Percentiles rank a stretch among this genome's conserved stretches.
These are phyloP conservation scores for Andrena haemorrhoa DNA, from an alignment of 2,888 invertebrate species.

Conservation along the genomic window DNA sequence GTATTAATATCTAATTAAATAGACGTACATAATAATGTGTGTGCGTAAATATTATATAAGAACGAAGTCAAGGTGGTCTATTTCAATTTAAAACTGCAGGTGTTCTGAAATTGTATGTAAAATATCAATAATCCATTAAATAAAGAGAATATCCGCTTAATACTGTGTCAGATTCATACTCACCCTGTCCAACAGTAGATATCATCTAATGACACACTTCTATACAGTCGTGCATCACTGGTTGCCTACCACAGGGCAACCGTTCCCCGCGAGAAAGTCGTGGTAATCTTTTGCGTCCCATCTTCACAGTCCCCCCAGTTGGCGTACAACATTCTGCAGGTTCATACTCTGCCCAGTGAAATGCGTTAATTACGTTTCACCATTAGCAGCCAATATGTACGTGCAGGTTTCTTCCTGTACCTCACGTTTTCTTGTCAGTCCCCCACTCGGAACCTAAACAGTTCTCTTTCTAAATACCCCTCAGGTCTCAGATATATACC, in stretches of 20 bases:
- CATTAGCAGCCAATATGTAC: background rate
- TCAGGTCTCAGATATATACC: background rate
- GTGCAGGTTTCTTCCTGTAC: background rate
- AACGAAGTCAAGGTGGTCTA: too few species aligned
- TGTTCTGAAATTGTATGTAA: too few species aligned
- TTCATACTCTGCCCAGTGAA: slow-evolving; percentile 4
- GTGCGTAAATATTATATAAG: too few species aligned
- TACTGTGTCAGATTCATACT: too few species aligned
- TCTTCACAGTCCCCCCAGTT: background rate
- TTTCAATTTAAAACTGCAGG: too few species aligned
- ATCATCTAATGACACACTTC: too few species aligned
- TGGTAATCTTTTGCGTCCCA: slow-evolving; percentile 27
- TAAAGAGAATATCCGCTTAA: too few species aligned
- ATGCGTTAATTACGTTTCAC: slow-evolving; percentile 28
- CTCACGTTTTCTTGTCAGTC: background rate
- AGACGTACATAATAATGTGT: too few species aligned
- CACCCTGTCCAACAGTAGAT: too few species aligned
- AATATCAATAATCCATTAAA: too few species aligned
- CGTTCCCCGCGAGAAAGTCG: slow-evolving; percentile 36
- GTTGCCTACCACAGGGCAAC: background rate
- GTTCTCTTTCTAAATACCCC: too few species aligned
- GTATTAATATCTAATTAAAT: too few species aligned
- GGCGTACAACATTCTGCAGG: background rate
- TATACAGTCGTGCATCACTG: background rate
- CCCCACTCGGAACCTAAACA: background rate